Base-by-base conservation (phyloP, 2,113 vertebrate species). In the Hippocampus barbouri region DNA sequence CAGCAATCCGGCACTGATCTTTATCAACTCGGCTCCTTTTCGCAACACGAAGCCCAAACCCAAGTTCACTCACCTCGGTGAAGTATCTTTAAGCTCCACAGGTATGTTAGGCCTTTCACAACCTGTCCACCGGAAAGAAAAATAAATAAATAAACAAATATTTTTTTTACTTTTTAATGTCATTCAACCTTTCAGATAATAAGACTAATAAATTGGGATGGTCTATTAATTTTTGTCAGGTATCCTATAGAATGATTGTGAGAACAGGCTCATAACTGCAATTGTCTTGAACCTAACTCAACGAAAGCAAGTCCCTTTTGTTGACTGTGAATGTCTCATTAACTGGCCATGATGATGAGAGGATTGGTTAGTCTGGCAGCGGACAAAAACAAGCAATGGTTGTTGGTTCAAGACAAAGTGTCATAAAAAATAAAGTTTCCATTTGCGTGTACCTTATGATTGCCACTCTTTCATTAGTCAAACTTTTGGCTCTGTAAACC, bases 41-140 rank as follows among this genome's bases (percentile, higher is more conserved):
- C 79, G 77, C 83, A 86, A 85, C 57, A 77, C 63, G 40, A 30
- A 71, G 62, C 34, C 56, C 2, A 8, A 9, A 11, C 61, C 54
- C 59, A 41, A 25, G 56, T 57, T 78, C 71, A 83, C 82, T 83
- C 91, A 98, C 97, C 97, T 93, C 97, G 93, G 83, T 99, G 97
- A 78, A 99, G 94, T 91, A 99, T 98, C 94, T 99, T 99, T 74
- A 99, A 90, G 71, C 96, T 98, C 97, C 97, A 99, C 80, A 99
- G 91, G 91, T 99, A 99, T 0, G 96, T 98, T 80, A 99, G 93
- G 73, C 97, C 97, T 92, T 99, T 97, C 73, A 98, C 96, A 71
- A 98, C 97, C 97, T 99, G 81, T 7, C 89, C 23, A 69, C 34
- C 34, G 5, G 15, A 78, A 34, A 71, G 30, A 11, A 69, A 2